These are phyloP conservation scores for Syndactyla subalaris DNA, from an alignment of 2,797 vertebrate species.

Conservation along the genomic window DNA sequence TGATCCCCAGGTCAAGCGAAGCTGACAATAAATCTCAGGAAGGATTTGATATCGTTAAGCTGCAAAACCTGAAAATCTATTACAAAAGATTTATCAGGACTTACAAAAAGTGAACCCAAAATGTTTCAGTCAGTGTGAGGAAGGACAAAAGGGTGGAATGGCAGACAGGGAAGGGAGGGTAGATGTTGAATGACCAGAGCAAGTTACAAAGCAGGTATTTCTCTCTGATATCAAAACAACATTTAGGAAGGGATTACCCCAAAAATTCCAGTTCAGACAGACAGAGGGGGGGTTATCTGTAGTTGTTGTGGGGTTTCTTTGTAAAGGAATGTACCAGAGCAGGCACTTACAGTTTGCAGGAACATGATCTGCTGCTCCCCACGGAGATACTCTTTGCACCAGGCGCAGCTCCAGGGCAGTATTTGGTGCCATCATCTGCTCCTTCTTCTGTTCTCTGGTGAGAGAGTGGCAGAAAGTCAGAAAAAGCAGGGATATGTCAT, in stretches of 20 bases:
- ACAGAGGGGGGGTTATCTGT: neutral
- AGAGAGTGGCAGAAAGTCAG: neutral
- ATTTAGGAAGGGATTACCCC: neutral
- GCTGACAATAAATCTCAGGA: slow-evolving; percentile 41
- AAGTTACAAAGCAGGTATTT: neutral
- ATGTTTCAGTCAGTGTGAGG: neutral
- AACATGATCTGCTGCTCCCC: neutral
- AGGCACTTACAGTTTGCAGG: slow-evolving; percentile 23
- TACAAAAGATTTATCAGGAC: slow-evolving; percentile 19
- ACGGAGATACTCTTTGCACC: neutral
- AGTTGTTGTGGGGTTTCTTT: neutral
- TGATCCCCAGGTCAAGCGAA: slow-evolving; percentile 19
- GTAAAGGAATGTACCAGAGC: neutral
- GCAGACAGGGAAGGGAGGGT: neutral
- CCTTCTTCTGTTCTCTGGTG: neutral
- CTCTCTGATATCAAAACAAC: neutral
- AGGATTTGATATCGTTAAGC: slow-evolving; percentile 8
- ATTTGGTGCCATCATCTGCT: neutral
- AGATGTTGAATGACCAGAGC: neutral
- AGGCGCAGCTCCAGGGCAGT: neutral
- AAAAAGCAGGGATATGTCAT: neutral
- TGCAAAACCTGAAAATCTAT: slow-evolving; percentile 24
- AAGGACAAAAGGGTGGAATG: neutral
- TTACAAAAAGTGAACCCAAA: neutral
- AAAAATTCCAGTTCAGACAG: neutral